phyloP scores from a whole-genome alignment of 64 coral and sea anemone species.

The Catalaphyllia jardinei region DNA sequence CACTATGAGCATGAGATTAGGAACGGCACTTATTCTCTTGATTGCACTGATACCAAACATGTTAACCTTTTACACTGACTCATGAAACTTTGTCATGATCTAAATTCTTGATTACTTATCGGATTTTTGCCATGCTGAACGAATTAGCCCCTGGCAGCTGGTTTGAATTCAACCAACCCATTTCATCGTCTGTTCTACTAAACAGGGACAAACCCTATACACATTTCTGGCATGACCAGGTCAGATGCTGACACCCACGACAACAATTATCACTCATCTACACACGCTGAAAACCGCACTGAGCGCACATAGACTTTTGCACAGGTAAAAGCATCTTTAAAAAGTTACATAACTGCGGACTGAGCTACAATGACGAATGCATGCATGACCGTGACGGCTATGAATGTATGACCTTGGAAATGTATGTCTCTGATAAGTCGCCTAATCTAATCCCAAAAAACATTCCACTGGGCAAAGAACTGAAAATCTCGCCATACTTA shows the following conservation, averaged over 20 bases:
- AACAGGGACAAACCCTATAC: too few relatives aligned
- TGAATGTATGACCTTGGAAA: background rate
- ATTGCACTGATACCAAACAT: too few relatives aligned
- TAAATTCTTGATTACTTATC: too few relatives aligned
- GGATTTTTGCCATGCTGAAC: too few relatives aligned
- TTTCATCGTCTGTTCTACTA: too few relatives aligned
- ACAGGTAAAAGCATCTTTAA: constrained; percentile 5
- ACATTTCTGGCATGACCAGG: background rate
- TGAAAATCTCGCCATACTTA: background rate
- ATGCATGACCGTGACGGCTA: background rate
- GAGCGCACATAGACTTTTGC: background rate
- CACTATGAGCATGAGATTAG: too few relatives aligned
- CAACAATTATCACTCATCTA: background rate
- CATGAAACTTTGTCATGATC: too few relatives aligned
- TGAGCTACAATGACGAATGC: background rate
- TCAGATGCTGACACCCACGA: background rate
- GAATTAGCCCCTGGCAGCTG: too few relatives aligned
- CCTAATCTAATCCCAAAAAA: constrained; percentile 17
- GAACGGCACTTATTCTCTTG: too few relatives aligned
- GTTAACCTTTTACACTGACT: too few relatives aligned
- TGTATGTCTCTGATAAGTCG: constrained; percentile 24
- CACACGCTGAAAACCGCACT: background rate
- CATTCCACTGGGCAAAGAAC: background rate
- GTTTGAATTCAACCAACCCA: background rate
- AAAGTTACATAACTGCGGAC: background rate